Conservation (phyloP, 2,888 invertebrate genomes). For the Rhagonycha lutea region DNA sequence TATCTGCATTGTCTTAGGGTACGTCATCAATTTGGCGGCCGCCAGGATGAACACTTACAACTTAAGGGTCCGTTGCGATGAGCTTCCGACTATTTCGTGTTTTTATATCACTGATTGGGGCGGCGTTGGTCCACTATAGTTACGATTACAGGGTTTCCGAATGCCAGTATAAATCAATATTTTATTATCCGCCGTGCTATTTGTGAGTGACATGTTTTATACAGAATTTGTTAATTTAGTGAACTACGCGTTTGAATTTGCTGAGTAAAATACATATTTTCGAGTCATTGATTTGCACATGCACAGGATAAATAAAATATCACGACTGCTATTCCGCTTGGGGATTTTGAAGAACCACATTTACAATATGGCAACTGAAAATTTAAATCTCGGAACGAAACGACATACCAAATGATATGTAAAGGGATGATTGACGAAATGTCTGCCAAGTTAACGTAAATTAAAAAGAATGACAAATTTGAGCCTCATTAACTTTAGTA, state of each 20-base stretch:
- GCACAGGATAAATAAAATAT: slow-evolving; percentile 53
- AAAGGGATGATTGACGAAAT: slow-evolving; percentile 38
- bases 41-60: slow-evolving; percentile 45
- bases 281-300: slow-evolving; percentile 51
- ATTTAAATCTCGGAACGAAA: slow-evolving; percentile 40
- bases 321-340: slow-evolving; percentile 49
- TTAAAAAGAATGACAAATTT: slow-evolving; percentile 38
- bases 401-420: slow-evolving; percentile 43
- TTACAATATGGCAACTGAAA: slow-evolving; percentile 48
- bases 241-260: slow-evolving; percentile 42
- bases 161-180: slow-evolving; percentile 48
- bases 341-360: slow-evolving; percentile 49
- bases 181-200: slow-evolving; percentile 47
- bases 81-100: slow-evolving; percentile 38
- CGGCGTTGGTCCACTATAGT: slow-evolving; percentile 35
- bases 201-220: slow-evolving; percentile 48
- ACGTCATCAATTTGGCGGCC: slow-evolving; percentile 46
- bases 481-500: slow-evolving; percentile 34
- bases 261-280: slow-evolving; percentile 44
- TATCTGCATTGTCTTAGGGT: slow-evolving; percentile 46
- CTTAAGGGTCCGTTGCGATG: slow-evolving; percentile 32
- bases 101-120: slow-evolving; percentile 43
- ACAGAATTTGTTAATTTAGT: slow-evolving; percentile 46
- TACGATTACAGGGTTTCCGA: slow-evolving; percentile 46
- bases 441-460: slow-evolving; percentile 34